Evolutionary conservation across 2,888 invertebrate genomes (phyloP).

Genomic region (Nymphalis urticae): DNA sequence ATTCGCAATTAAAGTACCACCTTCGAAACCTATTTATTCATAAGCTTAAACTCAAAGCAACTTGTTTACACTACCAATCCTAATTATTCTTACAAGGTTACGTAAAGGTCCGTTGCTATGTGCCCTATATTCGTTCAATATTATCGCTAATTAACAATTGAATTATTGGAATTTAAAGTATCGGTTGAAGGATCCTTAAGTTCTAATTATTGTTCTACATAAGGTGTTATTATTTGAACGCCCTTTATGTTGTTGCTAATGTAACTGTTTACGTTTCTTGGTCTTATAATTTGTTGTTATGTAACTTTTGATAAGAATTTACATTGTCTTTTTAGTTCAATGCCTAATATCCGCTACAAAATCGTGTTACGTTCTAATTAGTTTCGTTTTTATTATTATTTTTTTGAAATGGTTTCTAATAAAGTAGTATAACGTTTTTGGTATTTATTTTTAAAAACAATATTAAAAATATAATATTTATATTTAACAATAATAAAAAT

Average conservation of each 20-base stretch:
- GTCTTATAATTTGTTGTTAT: constrained; percentile 47
- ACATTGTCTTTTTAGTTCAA: constrained; percentile 56
- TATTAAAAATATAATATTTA: too few species aligned
- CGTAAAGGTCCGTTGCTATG: constrained; percentile 48
- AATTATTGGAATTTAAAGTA: constrained; percentile 37
- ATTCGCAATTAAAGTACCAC: constrained; percentile 1
- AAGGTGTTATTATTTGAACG: constrained; percentile 45
- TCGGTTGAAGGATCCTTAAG: constrained; percentile 37
- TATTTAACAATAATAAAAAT: too few species aligned
- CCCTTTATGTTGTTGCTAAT: constrained; percentile 56
- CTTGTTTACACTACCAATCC: constrained; percentile 53
- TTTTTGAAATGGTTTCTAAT: too few species aligned
- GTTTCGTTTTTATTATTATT: constrained; percentile 10
- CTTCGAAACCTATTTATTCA: constrained; percentile 38
- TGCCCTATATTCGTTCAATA: constrained; percentile 41
- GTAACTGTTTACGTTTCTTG: constrained; percentile 60
- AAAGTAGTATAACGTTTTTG: too few species aligned
- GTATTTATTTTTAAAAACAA: too few species aligned
- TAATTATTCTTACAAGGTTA: constrained; percentile 65
- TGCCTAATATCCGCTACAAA: constrained; percentile 39
- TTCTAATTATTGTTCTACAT: constrained; percentile 34
- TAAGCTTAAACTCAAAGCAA: constrained; percentile 58
- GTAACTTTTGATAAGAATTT: constrained; percentile 60
- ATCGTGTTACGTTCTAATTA: constrained; percentile 3
- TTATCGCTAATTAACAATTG: constrained; percentile 46